Evolutionary conservation across 2,888 invertebrate species (phyloP).

Genomic region (Drosophila testacea): DNA sequence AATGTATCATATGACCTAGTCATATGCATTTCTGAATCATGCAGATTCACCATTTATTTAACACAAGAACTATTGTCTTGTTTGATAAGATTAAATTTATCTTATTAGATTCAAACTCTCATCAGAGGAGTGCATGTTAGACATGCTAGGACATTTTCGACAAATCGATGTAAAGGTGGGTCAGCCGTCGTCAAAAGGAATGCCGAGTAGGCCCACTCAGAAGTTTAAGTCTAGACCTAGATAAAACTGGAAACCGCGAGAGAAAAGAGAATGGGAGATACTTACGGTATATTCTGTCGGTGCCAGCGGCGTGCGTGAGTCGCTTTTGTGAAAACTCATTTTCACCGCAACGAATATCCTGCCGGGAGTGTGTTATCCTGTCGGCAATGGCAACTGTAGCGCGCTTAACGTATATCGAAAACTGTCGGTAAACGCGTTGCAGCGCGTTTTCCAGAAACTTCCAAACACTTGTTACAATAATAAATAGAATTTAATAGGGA

Average conservation of each 20-base stretch:
- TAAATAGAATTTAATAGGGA: slow-evolving; percentile 74
- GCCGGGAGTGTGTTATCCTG: slow-evolving; percentile 47
- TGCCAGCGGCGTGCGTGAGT: slow-evolving; percentile 84
- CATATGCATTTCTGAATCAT: slow-evolving; percentile 7
- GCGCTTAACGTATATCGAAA: slow-evolving; percentile 46
- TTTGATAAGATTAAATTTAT: not conserved
- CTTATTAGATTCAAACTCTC: slow-evolving; percentile 6
- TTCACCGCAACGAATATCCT: slow-evolving; percentile 53
- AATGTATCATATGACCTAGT: slow-evolving; percentile 30
- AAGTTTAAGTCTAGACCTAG: slow-evolving; percentile 7
- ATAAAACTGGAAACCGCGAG: not conserved
- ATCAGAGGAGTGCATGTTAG: not conserved
- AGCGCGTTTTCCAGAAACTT: slow-evolving; percentile 71
- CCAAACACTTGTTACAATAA: slow-evolving; percentile 71
- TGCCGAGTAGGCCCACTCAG: slow-evolving; percentile 4
- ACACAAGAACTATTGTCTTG: not conserved
- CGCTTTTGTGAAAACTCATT: slow-evolving; percentile 85
- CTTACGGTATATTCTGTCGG: slow-evolving; percentile 84
- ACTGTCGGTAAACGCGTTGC: slow-evolving; percentile 53
- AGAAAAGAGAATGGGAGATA: slow-evolving; percentile 34
- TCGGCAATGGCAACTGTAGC: slow-evolving; percentile 59
- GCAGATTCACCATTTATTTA: not conserved
- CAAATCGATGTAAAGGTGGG: slow-evolving; percentile 33
- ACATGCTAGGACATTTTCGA: not conserved
- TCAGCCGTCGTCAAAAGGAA: slow-evolving; percentile 9